A percentile compares a stretch with the other conserved stretches of the same genome.
These are phyloP conservation scores for Drosophila kokeensis DNA, from an alignment of 2,888 invertebrate genomes.

Conservation along the genomic window DNA sequence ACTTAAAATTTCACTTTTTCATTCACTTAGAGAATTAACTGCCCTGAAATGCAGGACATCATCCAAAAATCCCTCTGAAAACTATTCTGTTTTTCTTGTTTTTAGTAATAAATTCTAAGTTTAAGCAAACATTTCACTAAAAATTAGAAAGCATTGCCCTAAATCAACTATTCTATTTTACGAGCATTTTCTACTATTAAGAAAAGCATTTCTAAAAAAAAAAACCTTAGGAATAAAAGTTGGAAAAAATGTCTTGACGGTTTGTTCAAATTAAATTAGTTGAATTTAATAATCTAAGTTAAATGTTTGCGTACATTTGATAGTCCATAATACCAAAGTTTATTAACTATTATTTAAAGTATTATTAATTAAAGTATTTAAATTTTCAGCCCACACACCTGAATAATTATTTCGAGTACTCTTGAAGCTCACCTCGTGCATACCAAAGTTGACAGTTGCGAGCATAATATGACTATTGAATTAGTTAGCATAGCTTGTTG, in stretches of 20 bases:
- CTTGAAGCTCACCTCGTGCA: conserved; percentile 10
- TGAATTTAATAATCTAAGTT: not conserved
- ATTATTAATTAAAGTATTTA: not conserved
- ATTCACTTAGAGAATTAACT: not conserved
- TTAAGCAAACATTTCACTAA: not conserved
- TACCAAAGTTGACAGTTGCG: not conserved
- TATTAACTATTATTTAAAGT: too few relatives aligned
- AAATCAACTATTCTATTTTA: too few relatives aligned
- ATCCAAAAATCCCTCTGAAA: too few relatives aligned
- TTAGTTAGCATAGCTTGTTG: conserved; percentile 23
- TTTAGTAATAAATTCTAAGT: not conserved
- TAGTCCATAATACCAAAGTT: too few relatives aligned
- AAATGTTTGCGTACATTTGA: too few relatives aligned
- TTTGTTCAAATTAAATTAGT: not conserved
- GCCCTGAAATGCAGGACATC: too few relatives aligned
- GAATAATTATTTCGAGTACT: not conserved
- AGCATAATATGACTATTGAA: conserved; percentile 30
- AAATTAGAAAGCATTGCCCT: too few relatives aligned
- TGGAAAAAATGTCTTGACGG: not conserved
- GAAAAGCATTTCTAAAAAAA: not conserved
- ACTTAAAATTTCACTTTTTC: not conserved
- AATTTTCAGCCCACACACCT: too few relatives aligned
- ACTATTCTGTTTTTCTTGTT: not conserved
- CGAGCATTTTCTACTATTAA: not conserved
- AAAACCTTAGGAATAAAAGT: not conserved